Evolutionary conservation across 2,797 vertebrate genomes (phyloP).

Genomic region (Apogon hyalosoma): DNA sequence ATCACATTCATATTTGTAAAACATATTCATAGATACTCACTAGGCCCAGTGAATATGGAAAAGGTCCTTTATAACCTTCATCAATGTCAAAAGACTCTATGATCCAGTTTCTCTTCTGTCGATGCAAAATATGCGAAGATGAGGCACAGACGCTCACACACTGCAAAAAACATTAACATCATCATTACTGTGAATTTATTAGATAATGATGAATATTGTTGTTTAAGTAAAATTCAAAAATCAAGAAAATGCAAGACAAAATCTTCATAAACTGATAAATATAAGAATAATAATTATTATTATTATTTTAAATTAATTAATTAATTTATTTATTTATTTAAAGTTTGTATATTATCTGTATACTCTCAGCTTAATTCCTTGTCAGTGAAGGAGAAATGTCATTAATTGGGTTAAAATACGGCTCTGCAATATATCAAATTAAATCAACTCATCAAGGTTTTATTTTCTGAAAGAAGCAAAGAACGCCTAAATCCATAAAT

Average conservation of each 20-base stretch:
- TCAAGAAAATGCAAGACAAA: too few species aligned
- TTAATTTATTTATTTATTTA: too few species aligned
- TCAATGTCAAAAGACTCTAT: conserved; percentile 76
- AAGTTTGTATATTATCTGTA: background rate
- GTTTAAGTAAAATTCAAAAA: too few species aligned
- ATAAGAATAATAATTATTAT: too few species aligned
- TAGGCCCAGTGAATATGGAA: conserved; percentile 67
- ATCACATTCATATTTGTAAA: background rate
- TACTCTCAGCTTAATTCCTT: background rate
- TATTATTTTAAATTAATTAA: too few species aligned
- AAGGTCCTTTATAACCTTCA: conserved; percentile 69
- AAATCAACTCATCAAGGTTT: too few species aligned
- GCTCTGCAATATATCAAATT: too few species aligned
- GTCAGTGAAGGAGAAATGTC: background rate
- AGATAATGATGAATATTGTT: too few species aligned
- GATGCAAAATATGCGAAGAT: conserved; percentile 35
- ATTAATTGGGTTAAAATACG: background rate
- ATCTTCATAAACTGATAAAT: too few species aligned
- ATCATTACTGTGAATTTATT: background rate
- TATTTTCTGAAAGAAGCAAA: too few species aligned
- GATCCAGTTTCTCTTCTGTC: conserved; percentile 82
- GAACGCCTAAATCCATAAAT: too few species aligned
- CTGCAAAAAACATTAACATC: conserved; percentile 31
- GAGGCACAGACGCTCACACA: conserved; percentile 25
- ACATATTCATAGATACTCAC: conserved; percentile 64